Evolutionary conservation across 1,140 invertebrate genomes (phyloP).

Genomic region (Brachionus sp.): DNA sequence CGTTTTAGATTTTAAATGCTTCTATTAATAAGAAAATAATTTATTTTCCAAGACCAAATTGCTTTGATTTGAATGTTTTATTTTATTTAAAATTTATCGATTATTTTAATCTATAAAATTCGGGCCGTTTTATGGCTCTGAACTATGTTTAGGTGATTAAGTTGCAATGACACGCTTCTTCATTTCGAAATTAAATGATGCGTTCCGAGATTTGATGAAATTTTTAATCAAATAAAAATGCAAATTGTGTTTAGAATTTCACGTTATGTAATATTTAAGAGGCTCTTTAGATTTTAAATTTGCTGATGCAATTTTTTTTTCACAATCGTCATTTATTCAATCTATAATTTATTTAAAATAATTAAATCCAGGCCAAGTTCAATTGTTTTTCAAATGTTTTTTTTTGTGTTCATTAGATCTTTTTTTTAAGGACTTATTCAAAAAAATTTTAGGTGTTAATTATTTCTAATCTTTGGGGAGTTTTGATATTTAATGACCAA

Average conservation of each 20-base stretch:
- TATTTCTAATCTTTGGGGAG: background rate
- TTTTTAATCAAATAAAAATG: background rate
- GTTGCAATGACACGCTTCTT: background rate
- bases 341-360: background rate
- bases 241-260: background rate
- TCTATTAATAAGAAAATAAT: background rate
- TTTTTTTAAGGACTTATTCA: background rate
- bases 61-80: background rate
- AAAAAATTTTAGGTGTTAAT: background rate
- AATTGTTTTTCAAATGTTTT: background rate
- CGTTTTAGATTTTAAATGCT: background rate
- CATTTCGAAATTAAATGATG: background rate
- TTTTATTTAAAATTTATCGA: background rate
- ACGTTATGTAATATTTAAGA: background rate
- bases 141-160: background rate
- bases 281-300: background rate
- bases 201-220: background rate
- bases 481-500: background rate
- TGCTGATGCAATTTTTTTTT: background rate
- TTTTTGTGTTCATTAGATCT: background rate
- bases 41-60: no score
- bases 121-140: background rate
- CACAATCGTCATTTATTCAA: background rate
- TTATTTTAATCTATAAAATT: background rate
- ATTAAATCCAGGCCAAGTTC: background rate